phyloP scores from a whole-genome alignment of 2,113 vertebrate genomes.

The Sinosuthora webbiana region DNA sequence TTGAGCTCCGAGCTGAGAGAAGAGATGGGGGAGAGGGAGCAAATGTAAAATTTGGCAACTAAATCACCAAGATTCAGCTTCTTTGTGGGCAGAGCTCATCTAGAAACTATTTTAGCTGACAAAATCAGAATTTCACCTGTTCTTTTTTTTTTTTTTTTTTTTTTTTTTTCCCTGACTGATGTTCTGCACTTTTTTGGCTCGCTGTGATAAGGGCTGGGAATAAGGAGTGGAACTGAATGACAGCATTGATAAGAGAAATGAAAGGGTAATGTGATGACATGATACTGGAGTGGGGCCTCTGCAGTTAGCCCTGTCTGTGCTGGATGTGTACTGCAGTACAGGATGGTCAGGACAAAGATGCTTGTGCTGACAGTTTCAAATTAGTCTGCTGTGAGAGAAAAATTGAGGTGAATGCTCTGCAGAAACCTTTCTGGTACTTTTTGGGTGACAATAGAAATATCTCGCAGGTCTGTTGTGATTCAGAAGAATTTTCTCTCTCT shows the following conservation, averaged over 20 bases:
- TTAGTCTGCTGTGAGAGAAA: not conserved
- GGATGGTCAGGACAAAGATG: conserved; percentile 3
- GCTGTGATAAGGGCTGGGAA: conserved; percentile 30
- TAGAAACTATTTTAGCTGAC: conserved; percentile 57
- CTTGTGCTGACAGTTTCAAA: conserved; percentile 12
- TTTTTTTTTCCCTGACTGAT: not conserved
- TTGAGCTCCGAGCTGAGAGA: not conserved
- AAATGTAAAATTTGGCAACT: conserved; percentile 34
- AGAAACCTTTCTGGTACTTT: not conserved
- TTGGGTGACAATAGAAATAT: not conserved
- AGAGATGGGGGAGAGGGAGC: not conserved
- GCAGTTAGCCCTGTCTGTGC: not conserved
- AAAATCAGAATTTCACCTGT: conserved; percentile 53
- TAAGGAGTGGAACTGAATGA: conserved; percentile 29
- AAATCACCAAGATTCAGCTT: conserved; percentile 23
- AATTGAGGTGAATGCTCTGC: not conserved
- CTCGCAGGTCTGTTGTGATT: not conserved
- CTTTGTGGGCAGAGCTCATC: conserved; percentile 1
- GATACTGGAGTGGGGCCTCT: not conserved
- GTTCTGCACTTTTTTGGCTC: conserved; percentile 17
- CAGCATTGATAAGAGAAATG: conserved; percentile 46
- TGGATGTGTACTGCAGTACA: not conserved
- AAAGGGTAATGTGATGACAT: not conserved
- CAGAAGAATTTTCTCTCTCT: not conserved
- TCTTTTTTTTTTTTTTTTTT: not conserved